phyloP scores from a whole-genome alignment of 2,888 invertebrate species.

The Phyllotreta cruciferae region DNA sequence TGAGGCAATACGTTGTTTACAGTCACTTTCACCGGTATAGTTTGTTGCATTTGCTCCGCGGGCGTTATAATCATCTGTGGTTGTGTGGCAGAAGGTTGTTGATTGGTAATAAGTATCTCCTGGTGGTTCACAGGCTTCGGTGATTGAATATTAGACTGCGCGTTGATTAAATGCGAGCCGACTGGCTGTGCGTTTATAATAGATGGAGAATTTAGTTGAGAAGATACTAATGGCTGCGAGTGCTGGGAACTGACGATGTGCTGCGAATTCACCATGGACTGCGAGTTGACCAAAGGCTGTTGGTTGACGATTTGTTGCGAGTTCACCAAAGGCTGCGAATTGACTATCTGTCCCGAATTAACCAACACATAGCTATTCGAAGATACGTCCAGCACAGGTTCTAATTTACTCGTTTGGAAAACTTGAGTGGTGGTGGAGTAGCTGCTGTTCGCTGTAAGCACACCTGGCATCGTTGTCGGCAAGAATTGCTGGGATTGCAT shows the following conservation, averaged over 20 bases:
- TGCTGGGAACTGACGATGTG: constrained; percentile 37
- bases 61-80: constrained; percentile 7
- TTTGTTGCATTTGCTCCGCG: constrained; percentile 12
- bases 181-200: constrained; percentile 24
- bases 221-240: constrained; percentile 34
- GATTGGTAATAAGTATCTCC: constrained; percentile 14
- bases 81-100: constrained; percentile 13
- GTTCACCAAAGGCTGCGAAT: constrained; percentile 45
- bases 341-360: constrained; percentile 67
- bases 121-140: neutral
- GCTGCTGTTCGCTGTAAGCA: constrained; percentile 81
- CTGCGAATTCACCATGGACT: constrained; percentile 36
- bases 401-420: constrained; percentile 85
- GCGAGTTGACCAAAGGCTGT: constrained; percentile 36
- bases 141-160: constrained; percentile 20
- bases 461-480: constrained; percentile 81
- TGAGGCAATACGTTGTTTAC: constrained; percentile 36
- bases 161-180: constrained; percentile 26
- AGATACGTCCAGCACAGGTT: constrained; percentile 79
- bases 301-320: constrained; percentile 36
- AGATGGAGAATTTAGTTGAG: constrained; percentile 33
- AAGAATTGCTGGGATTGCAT: constrained; percentile 90
- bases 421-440: constrained; percentile 86
- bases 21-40: constrained; percentile 19
- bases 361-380: constrained; percentile 73